Conservation (phyloP, 1,140 invertebrate genomes). For the Atopsyche davidsoni region DNA sequence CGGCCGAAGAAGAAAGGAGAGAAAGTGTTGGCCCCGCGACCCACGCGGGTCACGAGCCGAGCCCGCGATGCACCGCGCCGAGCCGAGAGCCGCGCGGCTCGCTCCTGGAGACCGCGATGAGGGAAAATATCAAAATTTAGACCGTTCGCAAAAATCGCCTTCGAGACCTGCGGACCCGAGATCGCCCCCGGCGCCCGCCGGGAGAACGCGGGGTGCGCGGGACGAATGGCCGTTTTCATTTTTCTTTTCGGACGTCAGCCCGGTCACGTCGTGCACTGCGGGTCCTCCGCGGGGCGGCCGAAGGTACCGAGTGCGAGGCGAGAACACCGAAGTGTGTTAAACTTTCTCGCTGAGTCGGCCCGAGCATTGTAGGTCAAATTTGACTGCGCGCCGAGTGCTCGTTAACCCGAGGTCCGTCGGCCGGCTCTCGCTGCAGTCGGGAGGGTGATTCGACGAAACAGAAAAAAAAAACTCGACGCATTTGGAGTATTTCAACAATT, state of each 20-base stretch:
- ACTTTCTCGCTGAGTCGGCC: constrained; percentile 42
- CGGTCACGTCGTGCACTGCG: background rate
- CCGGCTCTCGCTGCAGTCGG: no score
- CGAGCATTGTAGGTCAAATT: constrained; percentile 34
- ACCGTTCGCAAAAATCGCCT: background rate
- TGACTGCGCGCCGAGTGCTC: constrained; percentile 9
- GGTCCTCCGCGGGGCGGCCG: constrained; percentile 8
- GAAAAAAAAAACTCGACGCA: no score
- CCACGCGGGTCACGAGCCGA: constrained; percentile 1
- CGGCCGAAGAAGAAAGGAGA: constrained; percentile 15
- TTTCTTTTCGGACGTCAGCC: constrained; percentile 3
- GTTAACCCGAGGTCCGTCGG: no score
- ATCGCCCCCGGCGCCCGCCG: background rate
- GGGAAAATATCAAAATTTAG: background rate
- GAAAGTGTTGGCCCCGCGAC: constrained; percentile 20
- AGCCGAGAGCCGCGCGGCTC: background rate
- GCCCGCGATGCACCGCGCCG: constrained; percentile 4
- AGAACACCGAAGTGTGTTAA: constrained; percentile 42
- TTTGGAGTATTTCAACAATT: no score
- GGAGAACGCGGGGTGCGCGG: background rate
- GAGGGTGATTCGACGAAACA: no score
- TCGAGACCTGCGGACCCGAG: background rate
- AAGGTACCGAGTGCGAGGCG: constrained; percentile 2
- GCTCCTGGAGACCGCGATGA: background rate
- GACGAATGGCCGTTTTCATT: constrained; percentile 3